Conservation (phyloP, 2,797 vertebrate genomes). For the Hemibagrus guttatus region DNA sequence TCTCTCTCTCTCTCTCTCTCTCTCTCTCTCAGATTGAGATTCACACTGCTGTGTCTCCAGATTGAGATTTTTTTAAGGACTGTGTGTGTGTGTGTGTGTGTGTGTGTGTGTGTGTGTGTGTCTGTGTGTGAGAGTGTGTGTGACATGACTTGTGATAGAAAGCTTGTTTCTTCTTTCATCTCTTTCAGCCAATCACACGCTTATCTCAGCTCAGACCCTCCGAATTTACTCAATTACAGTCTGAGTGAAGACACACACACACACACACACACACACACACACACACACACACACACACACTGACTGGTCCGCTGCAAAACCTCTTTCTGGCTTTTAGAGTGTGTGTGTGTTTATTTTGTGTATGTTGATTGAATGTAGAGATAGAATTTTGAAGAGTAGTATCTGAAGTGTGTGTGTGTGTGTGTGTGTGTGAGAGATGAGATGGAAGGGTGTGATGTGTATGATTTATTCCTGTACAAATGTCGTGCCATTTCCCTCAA, state of each 20-base stretch:
- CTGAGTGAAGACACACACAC: background rate
- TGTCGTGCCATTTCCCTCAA: conserved; percentile 63
- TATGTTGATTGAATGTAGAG: conserved; percentile 2
- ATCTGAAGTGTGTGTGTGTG: background rate
- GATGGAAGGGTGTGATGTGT: background rate
- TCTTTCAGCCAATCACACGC: conserved; percentile 49
- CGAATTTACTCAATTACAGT: conserved; percentile 51
- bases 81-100: background rate
- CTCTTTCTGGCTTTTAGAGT: background rate
- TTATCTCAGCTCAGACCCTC: conserved; percentile 38
- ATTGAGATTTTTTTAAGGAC: background rate
- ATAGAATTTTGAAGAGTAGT: background rate
- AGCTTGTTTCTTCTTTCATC: conserved; percentile 49
- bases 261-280: conserved; percentile 1
- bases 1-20: background rate
- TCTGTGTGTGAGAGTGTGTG: background rate
- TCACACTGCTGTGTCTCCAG: background rate
- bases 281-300: conserved; percentile 21
- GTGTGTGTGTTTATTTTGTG: background rate
- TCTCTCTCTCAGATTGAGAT: background rate
- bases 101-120: conserved; percentile 1
- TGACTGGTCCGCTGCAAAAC: background rate
- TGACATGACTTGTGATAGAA: conserved; percentile 13
- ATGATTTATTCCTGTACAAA: conserved; percentile 60
- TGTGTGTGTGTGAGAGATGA: background rate